phyloP scores from a whole-genome alignment of 2,888 invertebrate genomes.

The Hesperia comma region DNA sequence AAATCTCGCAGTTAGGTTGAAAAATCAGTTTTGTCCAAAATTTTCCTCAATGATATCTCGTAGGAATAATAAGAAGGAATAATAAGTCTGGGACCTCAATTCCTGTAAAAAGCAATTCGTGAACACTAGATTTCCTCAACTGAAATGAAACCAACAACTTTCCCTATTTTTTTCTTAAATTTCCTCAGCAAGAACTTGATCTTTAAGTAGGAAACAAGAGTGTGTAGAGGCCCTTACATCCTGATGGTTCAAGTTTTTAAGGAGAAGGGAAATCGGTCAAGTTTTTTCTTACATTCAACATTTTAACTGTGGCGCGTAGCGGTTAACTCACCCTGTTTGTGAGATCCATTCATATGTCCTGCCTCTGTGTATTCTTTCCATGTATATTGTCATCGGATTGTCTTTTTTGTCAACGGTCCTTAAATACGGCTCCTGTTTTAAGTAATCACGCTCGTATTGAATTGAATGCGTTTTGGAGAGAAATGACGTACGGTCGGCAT shows the following conservation, averaged over 20 bases:
- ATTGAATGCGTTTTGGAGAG: conserved; percentile 62
- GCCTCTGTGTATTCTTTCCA: conserved; percentile 43
- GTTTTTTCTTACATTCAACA: conserved; percentile 30
- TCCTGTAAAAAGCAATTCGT: too few relatives aligned
- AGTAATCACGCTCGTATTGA: conserved; percentile 65
- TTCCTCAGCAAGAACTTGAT: too few relatives aligned
- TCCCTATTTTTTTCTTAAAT: too few relatives aligned
- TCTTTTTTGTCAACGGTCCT: conserved; percentile 48
- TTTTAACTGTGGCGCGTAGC: conserved; percentile 25
- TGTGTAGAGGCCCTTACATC: neutral
- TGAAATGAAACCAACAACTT: too few relatives aligned
- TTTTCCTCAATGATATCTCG: too few relatives aligned
- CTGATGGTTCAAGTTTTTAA: neutral
- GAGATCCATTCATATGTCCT: conserved; percentile 49
- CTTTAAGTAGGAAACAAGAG: neutral
- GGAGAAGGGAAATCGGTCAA: conserved; percentile 14
- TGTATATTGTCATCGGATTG: conserved; percentile 31
- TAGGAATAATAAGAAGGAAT: too few relatives aligned
- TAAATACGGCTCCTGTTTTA: conserved; percentile 56
- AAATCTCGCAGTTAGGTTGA: too few relatives aligned
- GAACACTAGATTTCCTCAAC: too few relatives aligned
- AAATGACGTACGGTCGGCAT: conserved; percentile 47
- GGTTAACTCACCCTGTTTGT: conserved; percentile 27
- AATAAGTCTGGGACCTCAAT: too few relatives aligned
- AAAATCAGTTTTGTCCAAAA: too few relatives aligned